Evolutionary conservation across 2,888 invertebrate genomes (phyloP), one percentile per base, ranked within the genome.

Genomic region (Bursaphelenchus okinawaensis): DNA sequence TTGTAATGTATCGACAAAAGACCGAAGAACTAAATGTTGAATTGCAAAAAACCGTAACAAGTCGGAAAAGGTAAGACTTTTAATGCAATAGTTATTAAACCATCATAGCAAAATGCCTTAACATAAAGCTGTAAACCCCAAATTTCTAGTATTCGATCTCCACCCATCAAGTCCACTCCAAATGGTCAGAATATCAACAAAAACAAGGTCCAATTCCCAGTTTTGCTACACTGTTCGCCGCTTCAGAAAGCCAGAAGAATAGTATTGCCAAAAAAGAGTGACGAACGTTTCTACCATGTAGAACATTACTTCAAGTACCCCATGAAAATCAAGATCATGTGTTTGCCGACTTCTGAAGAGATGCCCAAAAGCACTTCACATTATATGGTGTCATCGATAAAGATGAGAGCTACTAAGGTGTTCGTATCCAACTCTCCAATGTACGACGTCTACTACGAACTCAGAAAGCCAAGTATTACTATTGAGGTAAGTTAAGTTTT

Each of bases 401-500:
- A 50, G 12, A n/a, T 40, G 16, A 40, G 22, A n/a, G 19, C 60
- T 1, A 19, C 31, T 12, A 22, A 29, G 9, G 26, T 59, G 9
- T 63, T 63, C 52, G 26, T 63, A 20, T 16, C 40, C 16, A 9
- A 50, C 20, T 65, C 68, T 24, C 67, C 67, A 20, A 31, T 67
- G 7, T 69, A 62, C 54, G 58, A 65, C 26, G 61, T 67, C 1
- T 62, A 68, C 28, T 67, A 51, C 31, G 67, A 67, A 40, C 19
- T 61, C 23, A 54, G 68, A 28, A 67, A 59, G 28, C 67, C 67
- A 9, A 22, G 8, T 9, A 52, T 40, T 20, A 54, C 50, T 7
- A 40, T 67, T 40, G 67, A 67, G 58, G 67, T 69, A 24, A 59
- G n/a, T n/a, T n/a, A n/a, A n/a, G 67, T 20, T 63, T 66, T 26